Conservation (phyloP, 1,140 invertebrate species). For the Protaetia brevitarsis region DNA sequence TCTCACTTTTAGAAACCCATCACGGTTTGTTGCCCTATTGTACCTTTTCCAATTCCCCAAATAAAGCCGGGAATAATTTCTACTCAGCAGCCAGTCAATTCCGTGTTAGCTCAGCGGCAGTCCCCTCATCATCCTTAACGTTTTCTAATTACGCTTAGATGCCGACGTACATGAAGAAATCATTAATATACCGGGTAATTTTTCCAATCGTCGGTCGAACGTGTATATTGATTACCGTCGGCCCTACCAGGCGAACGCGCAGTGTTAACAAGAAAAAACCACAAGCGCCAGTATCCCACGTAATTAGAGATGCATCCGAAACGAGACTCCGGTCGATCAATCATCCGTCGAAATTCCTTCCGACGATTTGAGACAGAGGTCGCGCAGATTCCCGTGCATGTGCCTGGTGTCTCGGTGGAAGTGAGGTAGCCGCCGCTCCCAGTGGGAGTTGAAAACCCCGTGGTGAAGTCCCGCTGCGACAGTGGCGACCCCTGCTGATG, state of each 20-base stretch:
- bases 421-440: constrained; percentile 25
- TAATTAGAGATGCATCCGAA: constrained; percentile 17
- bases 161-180: background rate
- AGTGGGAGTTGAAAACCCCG: constrained; percentile 31
- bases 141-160: background rate
- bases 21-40: no score
- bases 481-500: constrained; percentile 41
- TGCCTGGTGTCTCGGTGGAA: background rate
- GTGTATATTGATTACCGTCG: constrained; percentile 1
- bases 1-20: no score
- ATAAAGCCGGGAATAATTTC: background rate
- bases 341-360: constrained; percentile 24
- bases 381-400: constrained; percentile 26
- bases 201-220: constrained; percentile 6
- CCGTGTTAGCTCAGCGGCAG: background rate
- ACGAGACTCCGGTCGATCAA: constrained; percentile 26
- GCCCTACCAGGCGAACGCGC: background rate
- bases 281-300: constrained; percentile 7
- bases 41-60: background rate
- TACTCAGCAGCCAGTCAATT: background rate
- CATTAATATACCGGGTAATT: constrained; percentile 2
- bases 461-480: constrained; percentile 38
- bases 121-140: background rate
- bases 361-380: constrained; percentile 22
- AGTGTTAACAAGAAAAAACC: constrained; percentile 18